phyloP scores from a whole-genome alignment of 2,113 vertebrate species.

The Brachyistius frenatus region DNA sequence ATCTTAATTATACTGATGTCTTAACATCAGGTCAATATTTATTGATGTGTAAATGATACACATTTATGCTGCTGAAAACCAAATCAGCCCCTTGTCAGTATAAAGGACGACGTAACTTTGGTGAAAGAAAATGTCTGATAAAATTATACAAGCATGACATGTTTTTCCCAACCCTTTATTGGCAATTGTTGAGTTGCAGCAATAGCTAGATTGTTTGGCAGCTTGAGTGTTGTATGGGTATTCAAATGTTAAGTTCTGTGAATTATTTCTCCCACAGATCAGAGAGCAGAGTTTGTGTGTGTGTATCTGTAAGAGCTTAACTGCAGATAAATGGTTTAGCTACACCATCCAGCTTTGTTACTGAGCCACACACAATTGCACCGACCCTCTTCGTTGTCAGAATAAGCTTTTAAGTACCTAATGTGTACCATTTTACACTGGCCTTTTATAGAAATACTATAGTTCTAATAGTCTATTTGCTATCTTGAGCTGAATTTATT shows the following conservation, averaged over 20 bases:
- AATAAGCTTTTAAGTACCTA: slow-evolving; percentile 36
- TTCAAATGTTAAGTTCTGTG: slow-evolving; percentile 60
- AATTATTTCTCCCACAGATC: slow-evolving; percentile 60
- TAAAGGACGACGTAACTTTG: background rate
- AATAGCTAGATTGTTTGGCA: slow-evolving; percentile 15
- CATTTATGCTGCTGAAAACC: background rate
- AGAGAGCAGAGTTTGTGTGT: slow-evolving; percentile 37
- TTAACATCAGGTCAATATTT: background rate
- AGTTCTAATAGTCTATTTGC: slow-evolving; percentile 7
- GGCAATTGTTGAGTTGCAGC: slow-evolving; percentile 15
- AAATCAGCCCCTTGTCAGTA: slow-evolving; percentile 6
- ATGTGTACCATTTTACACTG: background rate
- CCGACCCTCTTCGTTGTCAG: slow-evolving; percentile 35
- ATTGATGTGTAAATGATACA: slow-evolving; percentile 7
- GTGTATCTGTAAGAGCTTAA: slow-evolving; percentile 54
- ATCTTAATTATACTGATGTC: slow-evolving; percentile 4
- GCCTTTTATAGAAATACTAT: background rate
- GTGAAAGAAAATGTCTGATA: background rate
- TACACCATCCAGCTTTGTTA: slow-evolving; percentile 42
- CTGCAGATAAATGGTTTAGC: slow-evolving; percentile 64
- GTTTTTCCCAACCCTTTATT: background rate
- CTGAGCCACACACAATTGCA: slow-evolving; percentile 34
- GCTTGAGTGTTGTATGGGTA: slow-evolving; percentile 40
- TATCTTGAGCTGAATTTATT: background rate
- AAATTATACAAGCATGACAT: background rate